Base-by-base conservation (phyloP, 2,888 invertebrate genomes). In the Belgica antarctica region DNA sequence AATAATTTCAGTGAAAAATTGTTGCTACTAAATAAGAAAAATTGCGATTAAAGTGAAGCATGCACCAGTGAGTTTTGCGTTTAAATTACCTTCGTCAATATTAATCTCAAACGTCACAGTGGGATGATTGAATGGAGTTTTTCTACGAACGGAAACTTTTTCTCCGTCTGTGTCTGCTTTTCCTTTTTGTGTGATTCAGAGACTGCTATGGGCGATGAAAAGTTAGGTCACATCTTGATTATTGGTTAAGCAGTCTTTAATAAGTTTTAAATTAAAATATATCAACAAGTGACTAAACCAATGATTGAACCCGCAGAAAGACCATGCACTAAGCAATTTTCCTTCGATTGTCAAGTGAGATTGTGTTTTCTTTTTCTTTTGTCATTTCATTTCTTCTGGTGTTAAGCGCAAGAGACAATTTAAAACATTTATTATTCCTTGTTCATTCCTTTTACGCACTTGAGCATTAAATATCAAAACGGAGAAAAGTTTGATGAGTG, bases 31-130 rank as follows among this genome's bases (percentile, higher is more conserved):
- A 52, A 22, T 52, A 22, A 10, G 52, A 17, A 52, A 52, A 7
- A 52, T 10, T 19, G 17, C 52, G n/a, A n/a, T n/a, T n/a, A n/a
- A 41, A 5, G 2, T 41, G 41, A 41, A 41, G n/a, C 41, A 41
- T 27, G 3, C 24, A 59, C 22, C 19, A 59, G n/a, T 59, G 27
- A 59, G n/a, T 27, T 22, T 59, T 27, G 25, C 15, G 8, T 59
- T 24, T n/a, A 59, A 59, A 59, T 59, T 59, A 62, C 62, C 62
- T 62, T 62, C 31, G 62, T 34, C 62, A 62, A 28, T 31, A 62
- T 62, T 62, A 62, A 62, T 31, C 59, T n/a, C 59, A 59, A 59
- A 59, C 12, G 59, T 59, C 59, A 27, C 25, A 22, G 52, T 8
- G 22, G 17, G 17, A 52, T 52, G 27, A 59, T 59, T 22, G 59